These are phyloP conservation scores for Stomorhina lunata DNA, from an alignment of 2,888 invertebrate species.

Conservation along the genomic window DNA sequence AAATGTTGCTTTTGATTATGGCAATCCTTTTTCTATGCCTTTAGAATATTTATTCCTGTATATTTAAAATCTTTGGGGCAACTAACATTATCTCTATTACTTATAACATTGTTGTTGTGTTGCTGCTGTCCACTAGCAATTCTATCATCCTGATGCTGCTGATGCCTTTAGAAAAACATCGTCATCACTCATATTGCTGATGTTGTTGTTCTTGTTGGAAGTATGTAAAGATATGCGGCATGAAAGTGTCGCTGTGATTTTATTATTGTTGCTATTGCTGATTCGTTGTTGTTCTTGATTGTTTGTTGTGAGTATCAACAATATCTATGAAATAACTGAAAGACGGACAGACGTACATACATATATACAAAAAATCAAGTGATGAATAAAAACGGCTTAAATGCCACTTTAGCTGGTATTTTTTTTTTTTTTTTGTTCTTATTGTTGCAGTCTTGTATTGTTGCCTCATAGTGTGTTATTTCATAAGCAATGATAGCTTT, in stretches of 20 bases:
- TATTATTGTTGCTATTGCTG: slow-evolving; percentile 15
- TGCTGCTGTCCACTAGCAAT: slow-evolving; percentile 16
- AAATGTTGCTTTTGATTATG: not conserved
- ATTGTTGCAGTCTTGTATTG: slow-evolving; percentile 9
- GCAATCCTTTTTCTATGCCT: not conserved
- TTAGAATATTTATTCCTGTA: not conserved
- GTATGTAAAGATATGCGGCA: too few relatives aligned
- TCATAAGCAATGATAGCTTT: slow-evolving; percentile 63
- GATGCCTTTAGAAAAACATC: slow-evolving; percentile 42
- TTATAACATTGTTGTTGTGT: not conserved
- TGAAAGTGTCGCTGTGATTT: slow-evolving; percentile 44
- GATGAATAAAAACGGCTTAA: slow-evolving; percentile 65
- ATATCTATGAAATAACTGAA: not conserved
- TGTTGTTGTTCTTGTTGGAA: too few relatives aligned
- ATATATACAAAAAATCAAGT: slow-evolving; percentile 25
- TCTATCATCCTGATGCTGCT: slow-evolving; percentile 19
- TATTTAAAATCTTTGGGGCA: slow-evolving; percentile 37
- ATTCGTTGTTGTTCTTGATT: not conserved
- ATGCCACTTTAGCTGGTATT: slow-evolving; percentile 60
- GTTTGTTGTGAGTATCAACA: not conserved
- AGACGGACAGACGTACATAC: not conserved
- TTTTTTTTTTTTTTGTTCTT: slow-evolving; percentile 15
- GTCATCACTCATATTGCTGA: slow-evolving; percentile 61
- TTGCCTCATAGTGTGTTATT: slow-evolving; percentile 53
- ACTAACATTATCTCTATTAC: slow-evolving; percentile 52